Base-by-base conservation (phyloP, 1,140 invertebrate species). In the Bacillus rossius region DNA sequence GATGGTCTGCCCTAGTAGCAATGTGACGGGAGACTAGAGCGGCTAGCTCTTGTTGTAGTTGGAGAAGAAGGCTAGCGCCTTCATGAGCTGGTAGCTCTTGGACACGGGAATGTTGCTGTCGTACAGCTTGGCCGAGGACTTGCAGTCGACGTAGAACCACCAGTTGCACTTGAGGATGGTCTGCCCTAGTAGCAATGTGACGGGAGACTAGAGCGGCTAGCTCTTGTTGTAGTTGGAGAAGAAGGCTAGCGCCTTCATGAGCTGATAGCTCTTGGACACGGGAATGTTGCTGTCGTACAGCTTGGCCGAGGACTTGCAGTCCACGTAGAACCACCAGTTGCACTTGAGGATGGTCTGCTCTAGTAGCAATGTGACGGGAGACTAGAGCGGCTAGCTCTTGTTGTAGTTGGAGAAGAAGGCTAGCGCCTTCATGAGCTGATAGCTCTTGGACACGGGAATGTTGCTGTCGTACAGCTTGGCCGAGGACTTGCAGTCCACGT, bases 311-410 rank as follows among this genome's bases (percentile, higher is more conserved):
- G 82, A 80, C 73, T 89, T 88, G 71, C 91, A 94, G 67, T 93
- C 90, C 0, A 92, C 89, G 73, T 91, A 92, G 74, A 92, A 91
- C 88, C 89, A 92, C 89, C 90, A 93, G 69, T 94, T 93, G 73
- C 91, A 94, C 69, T 92, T 91, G 0, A 94, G 76, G 51, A 94
- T 91, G 2, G 89, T 89, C 70, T 92, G 88, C 69, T 94, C 91
- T 70, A 93, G 93, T 14, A 92, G 78, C 0, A 91, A 93, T 16
- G 87, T 91, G 71, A 92, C 89, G 0, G 91, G 91, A 69, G 91
- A n/a, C n/a, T n/a, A n/a, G n/a, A n/a, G 45, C n/a, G 37, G 1
- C 41, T 49, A 57, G 41, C 43, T 57, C 57, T 87, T 88, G 67
- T 87, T 88, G 64, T 90, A 91, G 2, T 86, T 84, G 0, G 87